Percentiles rank a stretch among this genome's conserved stretches.
Evolutionary conservation across 2,888 invertebrate species (phyloP).

Genomic region (Caenorhabditis becei): DNA sequence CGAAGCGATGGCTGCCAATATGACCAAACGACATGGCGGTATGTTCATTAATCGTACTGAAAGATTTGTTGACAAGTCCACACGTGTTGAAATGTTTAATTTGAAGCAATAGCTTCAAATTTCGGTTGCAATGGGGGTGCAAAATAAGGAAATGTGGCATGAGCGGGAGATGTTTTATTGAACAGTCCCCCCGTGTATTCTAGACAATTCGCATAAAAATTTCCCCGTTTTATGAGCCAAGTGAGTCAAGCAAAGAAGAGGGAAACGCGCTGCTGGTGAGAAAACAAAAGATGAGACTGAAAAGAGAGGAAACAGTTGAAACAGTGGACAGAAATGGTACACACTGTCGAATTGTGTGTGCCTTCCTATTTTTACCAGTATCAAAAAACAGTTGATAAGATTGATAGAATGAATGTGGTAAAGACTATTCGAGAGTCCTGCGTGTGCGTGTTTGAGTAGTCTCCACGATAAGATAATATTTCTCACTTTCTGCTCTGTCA

Average conservation of each 20-base stretch:
- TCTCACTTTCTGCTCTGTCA: constrained; percentile 31
- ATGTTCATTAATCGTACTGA: constrained; percentile 55
- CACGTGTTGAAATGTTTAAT: not conserved
- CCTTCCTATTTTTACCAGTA: constrained; percentile 9
- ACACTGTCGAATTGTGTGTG: constrained; percentile 7
- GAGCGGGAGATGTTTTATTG: too few relatives aligned
- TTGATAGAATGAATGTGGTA: constrained; percentile 9
- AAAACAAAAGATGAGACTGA: not conserved
- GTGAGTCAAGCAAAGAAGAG: not conserved
- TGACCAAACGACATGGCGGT: constrained; percentile 70
- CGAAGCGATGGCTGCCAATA: constrained; percentile 74
- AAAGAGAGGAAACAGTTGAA: not conserved
- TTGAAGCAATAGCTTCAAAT: not conserved
- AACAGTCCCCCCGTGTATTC: too few relatives aligned
- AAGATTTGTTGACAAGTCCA: not conserved
- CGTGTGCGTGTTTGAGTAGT: constrained; percentile 16
- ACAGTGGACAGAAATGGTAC: constrained; percentile 5
- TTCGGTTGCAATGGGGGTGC: too few relatives aligned
- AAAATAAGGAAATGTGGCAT: too few relatives aligned
- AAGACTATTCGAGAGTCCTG: constrained; percentile 44
- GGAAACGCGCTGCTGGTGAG: not conserved
- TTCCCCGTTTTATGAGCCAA: not conserved
- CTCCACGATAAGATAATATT: constrained; percentile 43
- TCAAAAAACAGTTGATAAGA: constrained; percentile 54
- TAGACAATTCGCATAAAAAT: constrained; percentile 11